Base-by-base conservation (phyloP, 2,797 vertebrate species). In the Aplochiton taeniatus region DNA sequence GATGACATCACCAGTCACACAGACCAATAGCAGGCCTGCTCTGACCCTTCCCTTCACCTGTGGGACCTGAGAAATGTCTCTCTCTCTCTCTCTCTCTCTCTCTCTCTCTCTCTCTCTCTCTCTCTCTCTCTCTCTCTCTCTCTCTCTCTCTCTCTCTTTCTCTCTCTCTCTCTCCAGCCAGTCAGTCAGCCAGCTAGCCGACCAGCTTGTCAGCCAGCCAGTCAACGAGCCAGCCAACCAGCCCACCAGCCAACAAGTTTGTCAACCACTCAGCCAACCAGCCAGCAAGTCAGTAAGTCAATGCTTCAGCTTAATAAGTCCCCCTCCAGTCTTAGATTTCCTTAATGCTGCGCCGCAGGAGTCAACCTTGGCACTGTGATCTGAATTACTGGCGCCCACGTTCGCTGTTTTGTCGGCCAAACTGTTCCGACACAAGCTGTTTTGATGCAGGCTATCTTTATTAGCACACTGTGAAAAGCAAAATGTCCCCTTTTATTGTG, bases 1-100 rank as follows among this genome's bases (percentile, higher is more conserved):
- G 78, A 85, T 90, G 87, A 90, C 88, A 86, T 91, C 88, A 90
- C 78, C 71, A 77, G 77, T 79, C 86, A 77, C 75, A 58, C 61
- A 74, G 79, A 83, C 79, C 83, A 80, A 77, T 78, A 79, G 81
- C 83, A 80, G 74, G 73, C 72, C 76, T 49, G 60, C 66, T 61
- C 77, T 78, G 76, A 75, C 76, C 76, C 79, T 75, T 80, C 70
- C 69, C 74, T 77, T 82, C 83, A 90, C 81, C 84, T 89, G 81
- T 83, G 82, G 79, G 87, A 88, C 77, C 51, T 88, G 83, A 91
- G 85, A 73, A 80, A 48, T 81, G 63, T 31, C 31, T 31, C 50
- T 45, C 48, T 43, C 31, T 52, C n/a, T 52, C 49, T 44, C 16
- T 43, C 49, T 53, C 61, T 17, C 61, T 19, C 65, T 58, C 70